These are phyloP conservation scores for Alloscopus bannaensis DNA, from an alignment of 2,888 invertebrate species.

Conservation along the genomic window DNA sequence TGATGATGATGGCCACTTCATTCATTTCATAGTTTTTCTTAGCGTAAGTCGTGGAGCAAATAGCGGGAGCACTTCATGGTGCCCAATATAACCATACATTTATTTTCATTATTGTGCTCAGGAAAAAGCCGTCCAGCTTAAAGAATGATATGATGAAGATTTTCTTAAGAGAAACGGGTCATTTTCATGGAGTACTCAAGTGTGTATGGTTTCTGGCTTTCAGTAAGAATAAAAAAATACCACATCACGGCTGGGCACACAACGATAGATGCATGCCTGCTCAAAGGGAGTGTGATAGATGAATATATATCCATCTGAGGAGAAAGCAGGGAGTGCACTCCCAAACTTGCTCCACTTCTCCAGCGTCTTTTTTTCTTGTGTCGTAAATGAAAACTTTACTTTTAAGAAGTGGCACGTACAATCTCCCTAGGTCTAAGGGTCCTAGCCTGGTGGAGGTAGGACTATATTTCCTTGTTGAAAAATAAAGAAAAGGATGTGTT, in stretches of 20 bases:
- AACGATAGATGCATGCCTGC: too few species aligned
- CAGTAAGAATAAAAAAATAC: too few species aligned
- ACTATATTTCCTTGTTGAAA: neutral
- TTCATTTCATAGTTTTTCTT: constrained; percentile 1
- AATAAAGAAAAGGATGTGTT: constrained; percentile 15
- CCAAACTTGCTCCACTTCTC: neutral
- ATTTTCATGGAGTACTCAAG: neutral
- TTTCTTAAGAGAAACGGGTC: constrained; percentile 13
- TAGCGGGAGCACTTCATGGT: neutral
- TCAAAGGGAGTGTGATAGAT: too few species aligned
- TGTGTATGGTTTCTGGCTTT: too few species aligned
- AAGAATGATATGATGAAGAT: constrained; percentile 1
- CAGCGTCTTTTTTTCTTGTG: constrained; percentile 6
- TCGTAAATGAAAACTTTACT: constrained; percentile 7
- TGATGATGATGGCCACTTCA: constrained; percentile 15
- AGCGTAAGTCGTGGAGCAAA: neutral
- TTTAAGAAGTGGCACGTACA: constrained; percentile 18
- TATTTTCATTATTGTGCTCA: constrained; percentile 14
- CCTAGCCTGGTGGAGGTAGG: neutral
- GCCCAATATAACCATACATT: constrained; percentile 15
- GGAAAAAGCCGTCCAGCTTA: too few species aligned
- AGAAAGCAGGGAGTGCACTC: neutral
- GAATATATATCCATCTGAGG: too few species aligned
- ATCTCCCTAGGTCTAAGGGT: too few species aligned
- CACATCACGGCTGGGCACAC: too few species aligned